Conservation (phyloP, 2,797 vertebrate genomes). For the Arctocebus calabarensis region DNA sequence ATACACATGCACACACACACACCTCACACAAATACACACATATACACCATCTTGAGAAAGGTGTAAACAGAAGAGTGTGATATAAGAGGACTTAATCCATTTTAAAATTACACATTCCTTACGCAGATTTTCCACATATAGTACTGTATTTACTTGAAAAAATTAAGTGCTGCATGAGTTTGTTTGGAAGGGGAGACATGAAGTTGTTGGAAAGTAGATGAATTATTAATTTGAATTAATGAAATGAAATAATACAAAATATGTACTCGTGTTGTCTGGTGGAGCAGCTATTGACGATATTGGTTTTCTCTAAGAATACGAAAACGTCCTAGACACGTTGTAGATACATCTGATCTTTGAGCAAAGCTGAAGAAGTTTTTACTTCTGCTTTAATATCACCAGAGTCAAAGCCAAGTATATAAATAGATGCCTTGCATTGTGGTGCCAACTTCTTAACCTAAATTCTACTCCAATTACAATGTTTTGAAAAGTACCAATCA, state of each 20-base stretch:
- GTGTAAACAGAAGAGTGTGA: constrained; percentile 69
- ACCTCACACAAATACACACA: constrained; percentile 73
- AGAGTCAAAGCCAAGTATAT: constrained; percentile 2
- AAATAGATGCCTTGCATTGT: neutral
- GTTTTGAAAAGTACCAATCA: neutral
- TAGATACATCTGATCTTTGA: constrained; percentile 2
- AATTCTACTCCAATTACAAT: neutral
- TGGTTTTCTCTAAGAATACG: constrained; percentile 24
- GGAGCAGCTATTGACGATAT: neutral
- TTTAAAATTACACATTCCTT: constrained; percentile 32
- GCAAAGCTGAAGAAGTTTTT: constrained; percentile 16
- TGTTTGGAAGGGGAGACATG: neutral
- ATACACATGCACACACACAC: neutral
- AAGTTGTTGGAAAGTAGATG: neutral
- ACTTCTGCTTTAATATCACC: constrained; percentile 23
- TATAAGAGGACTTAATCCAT: constrained; percentile 58
- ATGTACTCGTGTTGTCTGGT: neutral
- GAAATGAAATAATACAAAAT: neutral
- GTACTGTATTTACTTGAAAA: constrained; percentile 61
- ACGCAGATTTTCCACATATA: constrained; percentile 55
- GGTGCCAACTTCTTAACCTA: neutral
- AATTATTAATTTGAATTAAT: constrained; percentile 51
- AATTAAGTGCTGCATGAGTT: neutral
- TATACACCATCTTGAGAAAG: constrained; percentile 65
- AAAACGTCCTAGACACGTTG: neutral